Base-by-base conservation (phyloP, 2,113 vertebrate species). In the Cryptotis parvus region DNA sequence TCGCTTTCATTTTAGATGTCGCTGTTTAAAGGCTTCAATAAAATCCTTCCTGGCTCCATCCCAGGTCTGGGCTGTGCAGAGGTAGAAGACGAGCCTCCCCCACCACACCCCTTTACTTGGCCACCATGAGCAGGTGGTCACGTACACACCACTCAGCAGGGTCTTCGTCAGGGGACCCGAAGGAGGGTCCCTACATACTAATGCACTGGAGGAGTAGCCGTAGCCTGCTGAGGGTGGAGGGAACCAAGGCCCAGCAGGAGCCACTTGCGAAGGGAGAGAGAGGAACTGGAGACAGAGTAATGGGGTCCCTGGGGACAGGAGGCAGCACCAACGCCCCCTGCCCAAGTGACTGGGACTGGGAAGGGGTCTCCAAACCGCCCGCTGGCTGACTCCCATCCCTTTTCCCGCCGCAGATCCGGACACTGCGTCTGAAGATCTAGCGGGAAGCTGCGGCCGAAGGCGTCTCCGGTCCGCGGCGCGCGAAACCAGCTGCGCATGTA, bases 401-500 rank as follows among this genome's bases (percentile, higher is more conserved):
- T 15, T 20, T 41, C 63, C 18, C 20, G 12, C 24, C 66, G 29
- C 94, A 99, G 99, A 99, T 99, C 94, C 98, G 98, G 49, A 99
- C 98, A 0, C 92, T 99, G 90, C 97, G 99, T 68, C 97, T 99
- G 95, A 99, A 99, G 98, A 98, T 99, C 92, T 95, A 99, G 37
- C 98, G 99, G 0, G 98, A 99, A 88, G 98, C 98, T 0, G 98
- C 98, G 0, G 99, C 99, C 0, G 98, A 99, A 79, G 99, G 99
- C 0, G 96, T 98, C 24, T n/a, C 96, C 98, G 31, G 98, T 98
- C 80, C 98, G 98, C 16, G 98, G 98, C 65, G 93, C 98, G 20
- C 97, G 98, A 72, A 99, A 99, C 97, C 99, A 99, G 96, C 97
- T 99, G 94, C 98, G 99, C 85, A 99, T 99, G 99, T 99, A 99